These are phyloP conservation scores for Thymelicus sylvestris DNA, from an alignment of 2,888 invertebrate species.

Conservation along the genomic window DNA sequence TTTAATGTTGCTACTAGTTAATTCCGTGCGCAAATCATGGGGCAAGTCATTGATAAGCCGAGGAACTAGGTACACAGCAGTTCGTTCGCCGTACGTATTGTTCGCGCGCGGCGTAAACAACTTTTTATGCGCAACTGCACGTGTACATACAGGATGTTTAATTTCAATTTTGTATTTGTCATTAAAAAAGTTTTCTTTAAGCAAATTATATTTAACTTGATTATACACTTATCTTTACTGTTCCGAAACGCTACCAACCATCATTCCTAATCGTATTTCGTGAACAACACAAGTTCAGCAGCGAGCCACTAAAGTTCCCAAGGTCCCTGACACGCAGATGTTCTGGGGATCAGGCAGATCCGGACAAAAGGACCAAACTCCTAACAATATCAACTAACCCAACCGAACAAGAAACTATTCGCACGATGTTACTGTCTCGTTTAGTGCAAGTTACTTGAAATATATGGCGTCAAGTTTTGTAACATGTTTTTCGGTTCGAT, in stretches of 20 bases:
- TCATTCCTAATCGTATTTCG: slow-evolving; percentile 16
- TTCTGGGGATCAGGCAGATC: slow-evolving; percentile 23
- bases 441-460: slow-evolving; percentile 27
- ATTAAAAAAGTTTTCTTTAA: too few relatives aligned
- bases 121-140: too few relatives aligned
- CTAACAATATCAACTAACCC: slow-evolving; percentile 46
- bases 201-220: too few relatives aligned
- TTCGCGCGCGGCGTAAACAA: too few relatives aligned
- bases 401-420: slow-evolving; percentile 43
- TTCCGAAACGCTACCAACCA: background rate
- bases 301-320: slow-evolving; percentile 37
- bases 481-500: background rate
- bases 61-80: too few relatives aligned
- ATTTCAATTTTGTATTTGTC: too few relatives aligned
- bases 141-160: too few relatives aligned
- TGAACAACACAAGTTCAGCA: slow-evolving; percentile 5
- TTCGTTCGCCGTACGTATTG: too few relatives aligned
- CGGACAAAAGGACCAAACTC: slow-evolving; percentile 43
- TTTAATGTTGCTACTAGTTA: too few relatives aligned
- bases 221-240: too few relatives aligned
- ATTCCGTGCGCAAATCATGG: too few relatives aligned
- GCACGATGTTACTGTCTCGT: slow-evolving; percentile 41
- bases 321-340: slow-evolving; percentile 24
- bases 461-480: background rate
- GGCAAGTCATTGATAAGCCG: too few relatives aligned